These are phyloP conservation scores for Achatina immaculata DNA, from an alignment of 1,140 invertebrate genomes.

Conservation along the genomic window DNA sequence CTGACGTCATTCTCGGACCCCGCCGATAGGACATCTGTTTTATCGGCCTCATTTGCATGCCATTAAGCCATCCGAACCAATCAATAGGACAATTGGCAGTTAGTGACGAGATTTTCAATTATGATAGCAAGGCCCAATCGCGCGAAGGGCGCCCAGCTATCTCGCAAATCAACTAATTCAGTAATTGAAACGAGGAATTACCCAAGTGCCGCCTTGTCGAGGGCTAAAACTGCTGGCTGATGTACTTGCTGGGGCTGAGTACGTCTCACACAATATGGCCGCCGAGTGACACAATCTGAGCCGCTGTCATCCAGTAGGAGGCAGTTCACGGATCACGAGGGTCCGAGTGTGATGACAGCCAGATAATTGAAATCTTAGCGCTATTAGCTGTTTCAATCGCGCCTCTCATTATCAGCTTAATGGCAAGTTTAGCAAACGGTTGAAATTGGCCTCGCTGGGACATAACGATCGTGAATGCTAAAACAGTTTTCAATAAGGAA, in stretches of 20 bases:
- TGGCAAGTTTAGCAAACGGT: constrained; percentile 1
- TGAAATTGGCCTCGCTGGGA: constrained; percentile 7
- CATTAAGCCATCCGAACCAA: constrained; percentile 20
- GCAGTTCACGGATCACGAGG: neutral
- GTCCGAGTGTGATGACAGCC: constrained; percentile 14
- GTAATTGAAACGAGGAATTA: constrained; percentile 37
- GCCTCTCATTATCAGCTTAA: constrained; percentile 35
- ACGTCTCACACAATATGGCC: constrained; percentile 29
- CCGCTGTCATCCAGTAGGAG: constrained; percentile 1
- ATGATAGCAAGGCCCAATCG: neutral
- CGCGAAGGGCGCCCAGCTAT: constrained; percentile 6
- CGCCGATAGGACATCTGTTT: neutral
- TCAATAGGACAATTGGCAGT: constrained; percentile 31
- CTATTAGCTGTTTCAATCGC: constrained; percentile 12
- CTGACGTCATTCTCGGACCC: neutral
- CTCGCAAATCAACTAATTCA: constrained; percentile 35
- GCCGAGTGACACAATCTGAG: constrained; percentile 30
- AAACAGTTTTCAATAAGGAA: too few relatives aligned
- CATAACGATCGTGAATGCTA: neutral
- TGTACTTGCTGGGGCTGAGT: neutral
- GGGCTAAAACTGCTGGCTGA: neutral
- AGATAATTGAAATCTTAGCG: constrained; percentile 35
- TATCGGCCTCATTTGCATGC: constrained; percentile 14
- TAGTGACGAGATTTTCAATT: constrained; percentile 36
- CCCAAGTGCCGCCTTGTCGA: neutral